Evolutionary conservation across 1,140 invertebrate species (phyloP).

Genomic region (Sogatella furcifera): DNA sequence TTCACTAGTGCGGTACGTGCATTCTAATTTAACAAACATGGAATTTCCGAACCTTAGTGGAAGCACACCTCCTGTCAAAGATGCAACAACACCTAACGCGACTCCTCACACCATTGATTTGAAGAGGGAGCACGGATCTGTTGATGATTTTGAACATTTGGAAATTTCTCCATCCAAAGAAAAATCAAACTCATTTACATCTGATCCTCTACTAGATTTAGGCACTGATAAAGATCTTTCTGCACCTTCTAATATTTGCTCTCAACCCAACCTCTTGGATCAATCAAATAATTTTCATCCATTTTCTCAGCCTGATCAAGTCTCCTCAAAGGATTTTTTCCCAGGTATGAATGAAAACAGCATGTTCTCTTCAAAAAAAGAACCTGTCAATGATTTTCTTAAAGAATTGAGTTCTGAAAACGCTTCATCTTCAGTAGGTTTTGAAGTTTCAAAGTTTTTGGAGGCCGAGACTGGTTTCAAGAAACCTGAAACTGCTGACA

Average conservation of each 20-base stretch:
- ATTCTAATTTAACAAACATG: no score
- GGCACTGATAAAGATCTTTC: slow-evolving; percentile 25
- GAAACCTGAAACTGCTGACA: no score
- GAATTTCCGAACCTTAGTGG: no score
- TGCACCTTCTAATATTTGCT: neutral
- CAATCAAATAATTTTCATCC: neutral
- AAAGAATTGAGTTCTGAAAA: no score
- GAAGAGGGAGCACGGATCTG: slow-evolving; percentile 50
- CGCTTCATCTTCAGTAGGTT: neutral
- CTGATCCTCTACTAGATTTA: slow-evolving; percentile 1
- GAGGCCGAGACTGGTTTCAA: neutral
- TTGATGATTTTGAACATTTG: slow-evolving; percentile 59
- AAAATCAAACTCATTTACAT: neutral
- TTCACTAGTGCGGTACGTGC: no score
- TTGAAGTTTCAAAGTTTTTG: neutral
- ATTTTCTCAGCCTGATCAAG: neutral
- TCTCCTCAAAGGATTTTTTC: neutral
- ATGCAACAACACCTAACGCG: neutral
- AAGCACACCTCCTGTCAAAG: neutral
- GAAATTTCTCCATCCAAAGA: slow-evolving; percentile 26
- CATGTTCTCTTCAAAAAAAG: neutral
- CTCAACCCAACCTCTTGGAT: neutral
- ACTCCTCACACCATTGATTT: slow-evolving; percentile 23
- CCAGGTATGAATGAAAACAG: neutral
- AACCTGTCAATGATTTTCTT: neutral